phyloP scores from a whole-genome alignment of 2,113 vertebrate genomes.

The Odobenus rosmarus region DNA sequence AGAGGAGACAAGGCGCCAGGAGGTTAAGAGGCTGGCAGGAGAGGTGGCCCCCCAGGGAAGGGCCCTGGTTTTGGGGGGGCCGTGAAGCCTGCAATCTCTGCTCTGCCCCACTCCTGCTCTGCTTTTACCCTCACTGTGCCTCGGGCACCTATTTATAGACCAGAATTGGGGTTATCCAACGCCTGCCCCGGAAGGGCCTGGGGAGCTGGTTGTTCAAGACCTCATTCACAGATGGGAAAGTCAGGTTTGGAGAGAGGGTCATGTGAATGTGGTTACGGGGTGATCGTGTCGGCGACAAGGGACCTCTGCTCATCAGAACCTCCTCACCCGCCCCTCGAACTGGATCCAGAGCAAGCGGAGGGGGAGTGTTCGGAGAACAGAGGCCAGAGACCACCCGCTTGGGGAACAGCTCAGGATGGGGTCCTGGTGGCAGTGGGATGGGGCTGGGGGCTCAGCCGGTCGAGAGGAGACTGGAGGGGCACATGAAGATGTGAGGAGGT shows the following conservation, averaged over 20 bases:
- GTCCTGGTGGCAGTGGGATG: background rate
- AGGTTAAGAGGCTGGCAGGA: background rate
- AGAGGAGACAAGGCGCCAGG: background rate
- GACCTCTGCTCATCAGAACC: background rate
- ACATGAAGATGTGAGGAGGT: background rate
- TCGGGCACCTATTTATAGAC: too few species aligned
- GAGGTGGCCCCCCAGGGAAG: background rate
- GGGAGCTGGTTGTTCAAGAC: background rate
- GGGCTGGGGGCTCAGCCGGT: background rate
- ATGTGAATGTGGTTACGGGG: fast-evolving
- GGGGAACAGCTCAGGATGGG: background rate
- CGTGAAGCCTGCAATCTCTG: background rate
- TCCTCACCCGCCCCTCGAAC: background rate
- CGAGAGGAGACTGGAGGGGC: background rate
- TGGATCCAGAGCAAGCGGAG: too few species aligned
- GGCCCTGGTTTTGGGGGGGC: background rate
- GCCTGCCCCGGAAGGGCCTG: background rate
- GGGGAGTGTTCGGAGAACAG: background rate
- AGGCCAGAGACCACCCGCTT: background rate
- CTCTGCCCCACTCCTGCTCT: fast-evolving
- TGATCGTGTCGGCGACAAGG: background rate
- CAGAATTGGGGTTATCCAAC: background rate
- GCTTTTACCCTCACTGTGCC: background rate
- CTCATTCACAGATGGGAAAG: background rate
- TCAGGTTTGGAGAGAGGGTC: background rate